These are phyloP conservation scores for Tiaroga cobitis DNA, from an alignment of 2,797 vertebrate genomes.

Conservation along the genomic window DNA sequence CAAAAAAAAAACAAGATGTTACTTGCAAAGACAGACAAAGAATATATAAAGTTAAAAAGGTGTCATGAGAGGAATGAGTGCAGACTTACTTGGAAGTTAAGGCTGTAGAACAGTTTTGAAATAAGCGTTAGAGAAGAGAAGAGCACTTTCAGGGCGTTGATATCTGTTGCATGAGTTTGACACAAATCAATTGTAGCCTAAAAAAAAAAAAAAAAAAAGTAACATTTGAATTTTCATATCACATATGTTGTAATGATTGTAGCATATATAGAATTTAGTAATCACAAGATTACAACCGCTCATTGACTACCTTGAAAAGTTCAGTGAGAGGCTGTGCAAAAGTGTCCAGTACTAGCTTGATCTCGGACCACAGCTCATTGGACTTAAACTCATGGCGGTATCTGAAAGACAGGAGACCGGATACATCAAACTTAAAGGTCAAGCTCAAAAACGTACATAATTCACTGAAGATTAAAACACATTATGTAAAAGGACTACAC, in stretches of 20 bases:
- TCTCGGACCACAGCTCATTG: constrained; percentile 97
- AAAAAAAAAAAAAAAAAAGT: constrained; percentile 43
- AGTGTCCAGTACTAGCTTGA: constrained; percentile 96
- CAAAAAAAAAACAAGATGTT: neutral
- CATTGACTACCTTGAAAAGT: constrained; percentile 89
- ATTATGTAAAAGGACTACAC: neutral
- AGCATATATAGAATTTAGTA: neutral
- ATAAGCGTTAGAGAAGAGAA: constrained; percentile 97
- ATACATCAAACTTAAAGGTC: neutral
- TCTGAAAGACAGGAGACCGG: constrained; percentile 67
- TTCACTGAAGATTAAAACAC: neutral
- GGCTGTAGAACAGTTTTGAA: constrained; percentile 97
- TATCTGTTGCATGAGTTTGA: constrained; percentile 91
- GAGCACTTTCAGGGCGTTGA: constrained; percentile 93
- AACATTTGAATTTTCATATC: neutral
- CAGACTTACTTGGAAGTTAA: constrained; percentile 93
- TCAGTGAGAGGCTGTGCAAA: constrained; percentile 95
- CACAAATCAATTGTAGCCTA: constrained; percentile 98
- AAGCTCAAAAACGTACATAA: neutral
- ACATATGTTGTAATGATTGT: neutral
- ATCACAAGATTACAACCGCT: neutral
- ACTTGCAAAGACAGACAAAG: neutral
- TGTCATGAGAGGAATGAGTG: constrained; percentile 9
- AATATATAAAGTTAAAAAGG: neutral
- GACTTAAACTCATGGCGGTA: constrained; percentile 99